Conservation (phyloP, 2,888 invertebrate genomes). For the Cistogaster globosa region DNA sequence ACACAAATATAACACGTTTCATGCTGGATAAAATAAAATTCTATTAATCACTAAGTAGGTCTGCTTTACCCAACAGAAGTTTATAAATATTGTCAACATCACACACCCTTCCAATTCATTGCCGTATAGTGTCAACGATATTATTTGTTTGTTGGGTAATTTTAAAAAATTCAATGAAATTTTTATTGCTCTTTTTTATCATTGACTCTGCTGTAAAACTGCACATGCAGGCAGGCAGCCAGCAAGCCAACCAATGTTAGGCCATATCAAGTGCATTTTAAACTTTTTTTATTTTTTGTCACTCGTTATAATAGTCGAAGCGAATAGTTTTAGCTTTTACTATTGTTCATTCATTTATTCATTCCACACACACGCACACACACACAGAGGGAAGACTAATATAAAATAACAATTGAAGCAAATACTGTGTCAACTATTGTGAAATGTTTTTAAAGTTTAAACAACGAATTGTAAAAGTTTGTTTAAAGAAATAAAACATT, state of each 20-base stretch:
- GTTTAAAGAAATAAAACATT: neutral
- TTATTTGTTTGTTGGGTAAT: conserved; percentile 14
- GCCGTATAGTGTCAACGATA: too few relatives aligned
- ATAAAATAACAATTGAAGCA: neutral
- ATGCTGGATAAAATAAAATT: too few relatives aligned
- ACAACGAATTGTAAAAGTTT: neutral
- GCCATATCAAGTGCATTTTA: conserved; percentile 56
- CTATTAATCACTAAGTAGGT: too few relatives aligned
- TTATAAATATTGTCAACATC: too few relatives aligned
- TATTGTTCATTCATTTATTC: conserved; percentile 11
- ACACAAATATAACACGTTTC: too few relatives aligned
- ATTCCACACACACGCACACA: neutral
- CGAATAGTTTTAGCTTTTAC: conserved; percentile 11
- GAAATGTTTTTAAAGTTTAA: conserved; percentile 8
- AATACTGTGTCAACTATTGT: conserved; percentile 7
- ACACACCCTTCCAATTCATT: too few relatives aligned
- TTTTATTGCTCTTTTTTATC: conserved; percentile 49
- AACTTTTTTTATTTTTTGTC: neutral
- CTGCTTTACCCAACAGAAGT: too few relatives aligned
- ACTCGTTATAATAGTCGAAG: neutral
- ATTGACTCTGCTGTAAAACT: conserved; percentile 19
- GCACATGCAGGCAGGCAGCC: conserved; percentile 28
- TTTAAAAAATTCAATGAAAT: conserved; percentile 16
- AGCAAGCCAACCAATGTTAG: conserved; percentile 22
- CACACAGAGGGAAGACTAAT: neutral